phyloP scores from a whole-genome alignment of 2,888 invertebrate genomes.

The Hipparchia semele region DNA sequence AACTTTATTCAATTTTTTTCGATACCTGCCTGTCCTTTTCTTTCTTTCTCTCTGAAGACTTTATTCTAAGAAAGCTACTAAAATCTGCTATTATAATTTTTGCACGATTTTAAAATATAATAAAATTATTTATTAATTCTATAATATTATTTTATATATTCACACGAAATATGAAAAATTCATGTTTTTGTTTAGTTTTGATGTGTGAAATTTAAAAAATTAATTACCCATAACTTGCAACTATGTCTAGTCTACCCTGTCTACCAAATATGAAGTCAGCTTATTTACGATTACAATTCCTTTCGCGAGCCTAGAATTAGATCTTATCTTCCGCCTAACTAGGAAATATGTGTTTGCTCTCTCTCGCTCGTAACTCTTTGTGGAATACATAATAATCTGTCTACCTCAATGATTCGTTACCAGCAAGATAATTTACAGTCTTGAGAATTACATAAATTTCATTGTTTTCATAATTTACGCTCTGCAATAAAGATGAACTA shows the following conservation, averaged over 20 bases:
- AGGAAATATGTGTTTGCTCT: constrained; percentile 52
- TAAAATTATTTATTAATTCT: too few relatives aligned
- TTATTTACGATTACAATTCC: constrained; percentile 42
- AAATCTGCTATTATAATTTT: too few relatives aligned
- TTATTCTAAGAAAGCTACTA: too few relatives aligned
- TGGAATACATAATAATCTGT: constrained; percentile 8
- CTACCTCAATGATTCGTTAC: constrained; percentile 23
- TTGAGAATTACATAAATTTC: constrained; percentile 32
- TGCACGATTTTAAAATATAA: too few relatives aligned
- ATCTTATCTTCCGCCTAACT: constrained; percentile 59
- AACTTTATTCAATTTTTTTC: too few relatives aligned
- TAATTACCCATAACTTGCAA: not conserved
- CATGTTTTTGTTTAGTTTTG: too few relatives aligned
- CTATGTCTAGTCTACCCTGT: too few relatives aligned
- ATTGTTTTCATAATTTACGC: constrained; percentile 16
- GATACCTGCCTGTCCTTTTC: too few relatives aligned
- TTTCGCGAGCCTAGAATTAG: constrained; percentile 66
- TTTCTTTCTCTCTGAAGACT: too few relatives aligned
- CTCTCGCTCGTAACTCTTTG: constrained; percentile 48
- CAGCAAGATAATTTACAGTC: constrained; percentile 17
- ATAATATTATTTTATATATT: too few relatives aligned
- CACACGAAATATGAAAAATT: too few relatives aligned
- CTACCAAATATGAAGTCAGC: not conserved
- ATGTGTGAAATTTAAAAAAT: too few relatives aligned
- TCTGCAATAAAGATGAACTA: constrained; percentile 18